phyloP scores from a whole-genome alignment of 2,113 vertebrate genomes.

The Acanthisitta chloris region DNA sequence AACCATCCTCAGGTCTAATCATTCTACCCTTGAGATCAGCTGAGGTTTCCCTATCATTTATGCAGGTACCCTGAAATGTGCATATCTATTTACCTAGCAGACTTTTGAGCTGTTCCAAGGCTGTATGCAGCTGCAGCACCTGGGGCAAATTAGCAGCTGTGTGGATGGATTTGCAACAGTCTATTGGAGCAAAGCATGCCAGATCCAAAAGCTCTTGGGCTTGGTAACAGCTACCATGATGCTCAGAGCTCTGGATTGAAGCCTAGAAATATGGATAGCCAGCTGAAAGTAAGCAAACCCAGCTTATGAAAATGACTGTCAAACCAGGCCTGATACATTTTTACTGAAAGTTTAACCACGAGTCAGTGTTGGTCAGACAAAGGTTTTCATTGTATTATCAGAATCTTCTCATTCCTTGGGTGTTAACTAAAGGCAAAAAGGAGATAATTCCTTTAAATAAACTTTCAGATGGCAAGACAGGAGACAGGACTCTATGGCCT shows the following conservation, averaged over 20 bases:
- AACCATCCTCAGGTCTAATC: neutral
- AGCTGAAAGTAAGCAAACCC: neutral
- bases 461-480: neutral
- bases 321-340: neutral
- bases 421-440: neutral
- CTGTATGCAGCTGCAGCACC: neutral
- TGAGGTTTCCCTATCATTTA: neutral
- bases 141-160: neutral
- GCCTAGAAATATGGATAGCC: neutral
- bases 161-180: neutral
- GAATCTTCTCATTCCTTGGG: neutral
- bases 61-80: neutral
- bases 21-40: neutral
- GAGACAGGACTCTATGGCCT: neutral
- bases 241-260: neutral
- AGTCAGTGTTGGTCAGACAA: neutral
- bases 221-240: neutral
- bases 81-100: neutral
- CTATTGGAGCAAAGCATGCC: neutral
- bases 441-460: neutral
- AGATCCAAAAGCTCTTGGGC: neutral
- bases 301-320: neutral
- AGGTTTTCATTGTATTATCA: neutral
- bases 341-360: neutral
- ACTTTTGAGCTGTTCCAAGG: neutral